Percentiles rank a stretch among this genome's conserved stretches.
Conservation (phyloP, 1,140 invertebrate species). For the Macrobrachium rosenbergii region DNA sequence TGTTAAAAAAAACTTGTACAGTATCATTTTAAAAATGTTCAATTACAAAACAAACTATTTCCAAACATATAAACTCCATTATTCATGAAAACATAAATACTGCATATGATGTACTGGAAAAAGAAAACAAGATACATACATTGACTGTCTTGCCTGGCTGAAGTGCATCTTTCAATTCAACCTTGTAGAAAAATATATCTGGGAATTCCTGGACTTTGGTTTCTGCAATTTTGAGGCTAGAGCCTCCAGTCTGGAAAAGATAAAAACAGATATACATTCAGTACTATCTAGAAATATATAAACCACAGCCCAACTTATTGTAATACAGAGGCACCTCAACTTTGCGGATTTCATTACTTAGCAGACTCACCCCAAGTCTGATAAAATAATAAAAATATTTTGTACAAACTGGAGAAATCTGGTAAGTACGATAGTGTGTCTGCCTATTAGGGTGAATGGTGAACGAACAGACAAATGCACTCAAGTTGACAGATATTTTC, state of each 20-base stretch:
- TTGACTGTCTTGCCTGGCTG: constrained; percentile 75
- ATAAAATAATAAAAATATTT: no score
- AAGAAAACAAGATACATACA: constrained; percentile 69
- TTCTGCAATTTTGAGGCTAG: constrained; percentile 76
- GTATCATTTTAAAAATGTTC: no score
- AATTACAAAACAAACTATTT: no score
- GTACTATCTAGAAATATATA: constrained; percentile 57
- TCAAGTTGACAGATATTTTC: no score
- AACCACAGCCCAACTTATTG: neutral
- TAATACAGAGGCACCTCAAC: neutral
- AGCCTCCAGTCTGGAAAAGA: constrained; percentile 68
- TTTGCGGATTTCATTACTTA: no score
- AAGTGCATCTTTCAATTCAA: constrained; percentile 77
- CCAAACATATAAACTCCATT: neutral
- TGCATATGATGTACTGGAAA: neutral
- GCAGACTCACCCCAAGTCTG: no score
- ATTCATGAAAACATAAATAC: no score
- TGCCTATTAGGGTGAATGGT: no score
- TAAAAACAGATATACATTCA: neutral
- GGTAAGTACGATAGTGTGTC: no score
- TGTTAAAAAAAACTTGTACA: no score
- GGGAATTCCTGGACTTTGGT: constrained; percentile 72
- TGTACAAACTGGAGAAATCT: no score
- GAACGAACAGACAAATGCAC: no score
- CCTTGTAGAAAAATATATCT: constrained; percentile 75